Conservation (phyloP, 2,888 invertebrate species). For the Oligia latruncula region DNA sequence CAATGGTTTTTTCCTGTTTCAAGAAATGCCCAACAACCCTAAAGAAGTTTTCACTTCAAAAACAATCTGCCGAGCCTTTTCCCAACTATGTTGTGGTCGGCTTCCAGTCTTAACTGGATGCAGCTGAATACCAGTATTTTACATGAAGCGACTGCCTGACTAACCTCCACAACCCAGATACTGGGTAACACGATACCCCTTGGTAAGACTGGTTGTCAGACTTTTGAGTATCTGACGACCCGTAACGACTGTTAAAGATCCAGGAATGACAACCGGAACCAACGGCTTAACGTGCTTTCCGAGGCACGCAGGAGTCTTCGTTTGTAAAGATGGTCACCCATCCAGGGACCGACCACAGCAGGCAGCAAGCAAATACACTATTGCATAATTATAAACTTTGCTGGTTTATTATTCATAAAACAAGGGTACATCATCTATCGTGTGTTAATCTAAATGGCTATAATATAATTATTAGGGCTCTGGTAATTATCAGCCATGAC, state of each 20-base stretch:
- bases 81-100: background rate
- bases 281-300: background rate
- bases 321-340: background rate
- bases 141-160: background rate
- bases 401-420: background rate
- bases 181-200: too few species aligned
- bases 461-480: slow-evolving; percentile 10
- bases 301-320: too few species aligned
- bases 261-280: background rate
- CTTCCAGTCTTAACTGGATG: background rate
- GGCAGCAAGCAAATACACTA: background rate
- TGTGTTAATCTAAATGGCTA: background rate
- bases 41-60: background rate
- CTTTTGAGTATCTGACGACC: too few species aligned
- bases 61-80: background rate
- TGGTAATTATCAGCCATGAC: background rate
- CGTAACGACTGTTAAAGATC: background rate
- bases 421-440: background rate
- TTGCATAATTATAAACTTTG: background rate
- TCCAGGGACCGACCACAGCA: background rate
- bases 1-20: too few species aligned
- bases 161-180: background rate
- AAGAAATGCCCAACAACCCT: too few species aligned
- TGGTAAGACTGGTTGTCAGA: too few species aligned
- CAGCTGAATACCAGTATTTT: background rate